phyloP scores from a whole-genome alignment of 2,113 vertebrate genomes.

The Ochotona curzoniae region DNA sequence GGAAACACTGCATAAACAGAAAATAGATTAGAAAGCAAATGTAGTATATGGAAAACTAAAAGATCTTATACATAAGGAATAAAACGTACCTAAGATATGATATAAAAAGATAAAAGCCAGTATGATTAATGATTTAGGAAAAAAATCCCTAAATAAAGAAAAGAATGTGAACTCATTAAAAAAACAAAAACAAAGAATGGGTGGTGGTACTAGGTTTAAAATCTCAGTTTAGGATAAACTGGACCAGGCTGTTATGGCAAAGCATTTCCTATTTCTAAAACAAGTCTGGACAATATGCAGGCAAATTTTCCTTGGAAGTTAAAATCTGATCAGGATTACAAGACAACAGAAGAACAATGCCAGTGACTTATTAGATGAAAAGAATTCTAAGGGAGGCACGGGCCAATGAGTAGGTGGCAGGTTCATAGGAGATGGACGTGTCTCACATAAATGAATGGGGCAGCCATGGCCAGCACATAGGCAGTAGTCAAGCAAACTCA shows the following conservation, averaged over 20 bases:
- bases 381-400: slow-evolving; percentile 60
- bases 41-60: slow-evolving; percentile 65
- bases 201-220: slow-evolving; percentile 71
- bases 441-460: slow-evolving; percentile 56
- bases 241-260: slow-evolving; percentile 64
- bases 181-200: slow-evolving; percentile 68
- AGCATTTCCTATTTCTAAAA: slow-evolving; percentile 76
- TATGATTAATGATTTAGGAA: slow-evolving; percentile 57
- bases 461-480: slow-evolving; percentile 67
- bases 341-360: slow-evolving; percentile 77
- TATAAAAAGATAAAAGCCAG: slow-evolving; percentile 75
- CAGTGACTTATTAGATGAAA: slow-evolving; percentile 70
- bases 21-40: slow-evolving; percentile 63
- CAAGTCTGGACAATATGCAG: slow-evolving; percentile 72
- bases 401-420: slow-evolving; percentile 59
- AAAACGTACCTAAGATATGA: slow-evolving; percentile 52
- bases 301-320: slow-evolving; percentile 80
- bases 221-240: slow-evolving; percentile 70
- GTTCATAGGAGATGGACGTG: slow-evolving; percentile 19
- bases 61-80: slow-evolving; percentile 49
- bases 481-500: slow-evolving; percentile 62
- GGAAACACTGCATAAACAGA: slow-evolving; percentile 50
- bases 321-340: slow-evolving; percentile 80
- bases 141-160: slow-evolving; percentile 51
- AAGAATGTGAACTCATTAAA: slow-evolving; percentile 68